Evolutionary conservation across 1,140 invertebrate genomes (phyloP), one percentile per base, ranked within the genome.

Genomic region (Chironomus tepperi): DNA sequence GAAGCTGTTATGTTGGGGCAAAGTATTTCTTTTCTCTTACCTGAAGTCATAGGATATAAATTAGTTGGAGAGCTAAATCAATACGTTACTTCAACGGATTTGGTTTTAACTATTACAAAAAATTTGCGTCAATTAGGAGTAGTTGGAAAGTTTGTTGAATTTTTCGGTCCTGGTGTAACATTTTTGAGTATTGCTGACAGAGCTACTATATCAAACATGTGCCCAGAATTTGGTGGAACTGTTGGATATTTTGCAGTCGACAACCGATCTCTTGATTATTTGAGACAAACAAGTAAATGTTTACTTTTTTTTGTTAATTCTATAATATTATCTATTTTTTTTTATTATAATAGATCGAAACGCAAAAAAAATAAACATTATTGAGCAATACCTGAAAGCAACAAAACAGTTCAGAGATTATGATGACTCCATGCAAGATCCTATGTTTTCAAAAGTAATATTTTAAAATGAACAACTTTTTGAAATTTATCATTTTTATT

Each of bases 131-230:
- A 95, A 81, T 79, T 98, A 72, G 97, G 97, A 73, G 97, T 99
- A 24, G 97, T 99, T 70, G 97, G 96, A 67, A 98, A 98, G 81
- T 99, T 99, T 85, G 97, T 99, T 2, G 97, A 99, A 85, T 99
- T 99, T 84, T 99, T 94, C 82, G 98, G 98, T 0, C 90, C 94
- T 0, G 97, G 97, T 7, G 94, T 98, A 9, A 81, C 88, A 0
- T 88, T 91, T 75, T 83, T 99, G 1, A 97, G 94, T 72, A 96
- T 99, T 74, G 97, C 97, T 3, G 98, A 99, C 84, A 83, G 98
- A 76, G 96, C 91, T 75, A 98, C 88, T 43, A 97, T 94, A 80
- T 96, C 89, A 43, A 99, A 99, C 84, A 99, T 99, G 97, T 98
- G 94, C 82, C 97, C 97, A 0, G 97, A 98, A 85, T 99, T 98